A percentile compares a stretch with the other conserved stretches of the same genome.
Evolutionary conservation across 2,113 vertebrate genomes (phyloP).

Genomic region (Perca schrenkii): DNA sequence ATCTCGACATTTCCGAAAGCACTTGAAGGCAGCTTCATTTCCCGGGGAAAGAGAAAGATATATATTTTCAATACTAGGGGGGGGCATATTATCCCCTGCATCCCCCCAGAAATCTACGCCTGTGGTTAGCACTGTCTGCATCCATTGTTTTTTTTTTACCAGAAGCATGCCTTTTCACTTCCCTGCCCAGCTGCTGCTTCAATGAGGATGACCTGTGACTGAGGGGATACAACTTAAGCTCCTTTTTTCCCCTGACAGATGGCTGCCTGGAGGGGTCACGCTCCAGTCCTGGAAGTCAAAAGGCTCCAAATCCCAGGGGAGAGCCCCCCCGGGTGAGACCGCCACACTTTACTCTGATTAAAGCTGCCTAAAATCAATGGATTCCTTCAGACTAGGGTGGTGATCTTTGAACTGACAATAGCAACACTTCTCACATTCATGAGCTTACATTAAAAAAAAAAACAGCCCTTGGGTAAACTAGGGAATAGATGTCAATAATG

Average conservation of each 20-base stretch:
- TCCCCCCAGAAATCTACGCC: too few relatives aligned
- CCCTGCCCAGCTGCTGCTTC: constrained; percentile 73
- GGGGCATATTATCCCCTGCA: too few relatives aligned
- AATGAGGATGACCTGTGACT: constrained; percentile 54
- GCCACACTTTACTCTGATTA: constrained; percentile 72
- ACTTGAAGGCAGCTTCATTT: too few relatives aligned
- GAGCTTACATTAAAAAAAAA: neutral
- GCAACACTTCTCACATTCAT: constrained; percentile 50
- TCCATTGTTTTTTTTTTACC: constrained; percentile 64
- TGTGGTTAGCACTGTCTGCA: neutral
- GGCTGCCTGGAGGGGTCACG: constrained; percentile 78
- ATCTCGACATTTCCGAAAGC: too few relatives aligned
- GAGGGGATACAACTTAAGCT: constrained; percentile 55
- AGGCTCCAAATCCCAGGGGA: constrained; percentile 57
- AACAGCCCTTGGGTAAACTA: neutral
- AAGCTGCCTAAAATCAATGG: constrained; percentile 51
- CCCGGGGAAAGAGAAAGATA: too few relatives aligned
- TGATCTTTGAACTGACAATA: constrained; percentile 50
- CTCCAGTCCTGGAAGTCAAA: constrained; percentile 67
- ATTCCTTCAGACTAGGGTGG: constrained; percentile 61
- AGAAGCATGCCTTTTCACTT: constrained; percentile 61
- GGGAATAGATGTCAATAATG: neutral
- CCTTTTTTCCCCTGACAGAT: constrained; percentile 76
- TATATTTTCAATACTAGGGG: too few relatives aligned
- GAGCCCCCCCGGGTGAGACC: constrained; percentile 26